Evolutionary conservation across 2,113 vertebrate genomes (phyloP), one percentile per base, ranked within the genome.

Genomic region (Bubo blakistoni): DNA sequence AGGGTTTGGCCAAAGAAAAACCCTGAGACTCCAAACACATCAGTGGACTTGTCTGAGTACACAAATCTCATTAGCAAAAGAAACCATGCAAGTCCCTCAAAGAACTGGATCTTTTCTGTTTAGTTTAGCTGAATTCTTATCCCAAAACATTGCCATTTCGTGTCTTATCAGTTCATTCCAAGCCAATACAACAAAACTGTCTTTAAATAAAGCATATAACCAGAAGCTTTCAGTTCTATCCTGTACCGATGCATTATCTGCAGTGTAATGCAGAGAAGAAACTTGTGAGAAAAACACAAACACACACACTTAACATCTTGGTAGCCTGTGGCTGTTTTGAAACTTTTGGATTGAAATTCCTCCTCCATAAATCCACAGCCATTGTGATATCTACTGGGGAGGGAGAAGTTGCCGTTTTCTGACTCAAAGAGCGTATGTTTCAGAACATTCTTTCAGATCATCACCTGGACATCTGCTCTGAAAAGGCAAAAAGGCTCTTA

Each of bases 11-110:
- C 46, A 62, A 88, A 81, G 2, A 16, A 93, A 92, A 93, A 27
- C 13, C 7, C 1, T 0, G 2, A 29, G 13, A n/a, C 10, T 16
- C 21, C 65, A 74, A 71, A 70, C 4, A 22, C 7, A 67, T 42
- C 42, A 47, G 16, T 66, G 38, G 24, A 74, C 40, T 78, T 73
- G 9, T 34, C 18, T 10, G 9, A 47, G 47, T 88, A 42, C 4
- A 29, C 29, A 76, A 15, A 11, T 59, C 40, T 84, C 52, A 46
- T 63, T 44, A 88, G 30, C 29, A 86, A 81, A 74, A 77, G 24
- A 86, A 93, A 83, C 27, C 13, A 16, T 34, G 7, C 10, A 54
- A 81, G 26, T 55, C 7, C 18, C 10, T 74, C 34, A 73, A 32
- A 83, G 42, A 91, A 76, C 6, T 32, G 22, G 19, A 29, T 52